A percentile compares a stretch with the other conserved stretches of the same genome.
Conservation (phyloP, 2,113 vertebrate genomes). For the Xiphophorus couchianus region DNA sequence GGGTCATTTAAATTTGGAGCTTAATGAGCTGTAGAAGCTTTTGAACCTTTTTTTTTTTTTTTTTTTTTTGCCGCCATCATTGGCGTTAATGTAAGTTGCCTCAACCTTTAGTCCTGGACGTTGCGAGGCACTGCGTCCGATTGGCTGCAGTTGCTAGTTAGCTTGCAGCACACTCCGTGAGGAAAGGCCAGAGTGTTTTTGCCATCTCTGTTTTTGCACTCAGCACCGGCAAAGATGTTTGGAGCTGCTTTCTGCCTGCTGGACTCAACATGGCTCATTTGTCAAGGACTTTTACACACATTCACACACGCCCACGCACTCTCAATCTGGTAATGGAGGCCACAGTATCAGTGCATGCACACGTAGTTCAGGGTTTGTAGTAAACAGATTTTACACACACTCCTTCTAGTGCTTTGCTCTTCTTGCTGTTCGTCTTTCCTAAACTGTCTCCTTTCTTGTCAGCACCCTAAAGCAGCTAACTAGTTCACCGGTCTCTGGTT, state of each 20-base stretch:
- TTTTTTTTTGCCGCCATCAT: neutral
- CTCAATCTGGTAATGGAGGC: constrained; percentile 31
- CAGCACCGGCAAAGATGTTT: constrained; percentile 60
- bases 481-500: constrained; percentile 23
- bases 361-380: constrained; percentile 8
- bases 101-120: neutral
- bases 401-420: constrained; percentile 14
- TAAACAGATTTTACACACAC: constrained; percentile 27
- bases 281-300: constrained; percentile 39
- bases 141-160: neutral
- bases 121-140: neutral
- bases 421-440: constrained; percentile 28
- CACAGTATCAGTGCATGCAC: constrained; percentile 32
- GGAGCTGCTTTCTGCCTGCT: constrained; percentile 37
- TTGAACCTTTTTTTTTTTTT: neutral
- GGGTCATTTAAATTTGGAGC: neutral
- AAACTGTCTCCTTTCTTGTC: constrained; percentile 17
- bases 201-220: constrained; percentile 46
- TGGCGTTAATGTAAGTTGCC: neutral
- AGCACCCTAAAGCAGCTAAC: constrained; percentile 38
- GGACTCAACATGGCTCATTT: constrained; percentile 59
- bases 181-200: constrained; percentile 32
- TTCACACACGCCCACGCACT: neutral
- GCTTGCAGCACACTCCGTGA: neutral
- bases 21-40: constrained; percentile 1